phyloP scores from a whole-genome alignment of 2,888 invertebrate species.

The Ferrisia virgata region DNA sequence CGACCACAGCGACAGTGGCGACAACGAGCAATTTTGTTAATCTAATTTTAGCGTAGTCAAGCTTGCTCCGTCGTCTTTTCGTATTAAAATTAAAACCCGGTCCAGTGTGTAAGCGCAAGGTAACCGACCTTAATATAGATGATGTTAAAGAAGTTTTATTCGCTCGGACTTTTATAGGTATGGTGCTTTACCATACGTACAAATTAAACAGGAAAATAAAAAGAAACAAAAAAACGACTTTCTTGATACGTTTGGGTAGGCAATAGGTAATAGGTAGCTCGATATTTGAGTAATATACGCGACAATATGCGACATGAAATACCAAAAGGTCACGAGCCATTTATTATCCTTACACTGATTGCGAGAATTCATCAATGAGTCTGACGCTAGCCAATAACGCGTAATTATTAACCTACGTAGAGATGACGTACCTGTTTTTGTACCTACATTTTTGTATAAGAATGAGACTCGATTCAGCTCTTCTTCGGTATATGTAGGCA shows the following conservation, averaged over 20 bases:
- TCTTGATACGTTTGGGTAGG: too few relatives aligned
- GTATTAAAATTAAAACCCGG: conserved; percentile 36
- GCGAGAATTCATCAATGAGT: not conserved
- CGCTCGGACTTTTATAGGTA: not conserved
- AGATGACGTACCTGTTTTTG: not conserved
- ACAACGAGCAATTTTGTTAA: conserved; percentile 27
- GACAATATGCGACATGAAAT: not conserved
- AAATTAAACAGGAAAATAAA: not conserved
- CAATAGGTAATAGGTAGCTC: too few relatives aligned
- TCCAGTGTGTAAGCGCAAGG: conserved; percentile 23
- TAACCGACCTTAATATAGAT: conserved; percentile 36
- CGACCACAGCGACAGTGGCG: not conserved
- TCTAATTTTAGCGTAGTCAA: conserved; percentile 32
- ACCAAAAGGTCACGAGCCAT: not conserved
- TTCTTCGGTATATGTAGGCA: not conserved
- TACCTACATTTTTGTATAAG: not conserved
- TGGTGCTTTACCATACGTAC: too few relatives aligned
- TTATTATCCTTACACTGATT: not conserved
- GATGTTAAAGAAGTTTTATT: conserved; percentile 7
- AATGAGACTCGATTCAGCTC: not conserved
- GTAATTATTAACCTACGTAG: too few relatives aligned
- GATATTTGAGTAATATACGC: too few relatives aligned
- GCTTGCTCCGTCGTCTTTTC: not conserved
- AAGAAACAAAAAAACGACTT: not conserved
- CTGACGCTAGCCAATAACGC: not conserved